Conservation (phyloP, 92 coral and sea anemone species). For the Porites divaricata region DNA sequence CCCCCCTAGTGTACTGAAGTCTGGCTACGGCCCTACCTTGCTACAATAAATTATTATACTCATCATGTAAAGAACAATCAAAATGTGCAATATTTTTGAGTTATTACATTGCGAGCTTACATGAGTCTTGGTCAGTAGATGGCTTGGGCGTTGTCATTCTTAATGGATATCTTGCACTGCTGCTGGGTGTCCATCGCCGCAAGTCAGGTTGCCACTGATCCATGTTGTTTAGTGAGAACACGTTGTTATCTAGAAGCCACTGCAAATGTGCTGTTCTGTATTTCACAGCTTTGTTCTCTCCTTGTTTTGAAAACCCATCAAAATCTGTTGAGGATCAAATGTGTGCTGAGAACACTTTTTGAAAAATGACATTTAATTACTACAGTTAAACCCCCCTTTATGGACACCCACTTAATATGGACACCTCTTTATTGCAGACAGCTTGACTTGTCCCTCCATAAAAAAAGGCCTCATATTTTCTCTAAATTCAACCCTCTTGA, state of each 20-base stretch:
- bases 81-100: no score
- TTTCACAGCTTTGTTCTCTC: slow-evolving; percentile 73
- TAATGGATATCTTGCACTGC: slow-evolving; percentile 84
- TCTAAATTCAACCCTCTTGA: no score
- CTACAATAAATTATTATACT: no score
- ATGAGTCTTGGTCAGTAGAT: slow-evolving; percentile 74
- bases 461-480: no score
- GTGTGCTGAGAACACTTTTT: neutral
- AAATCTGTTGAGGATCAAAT: slow-evolving; percentile 46
- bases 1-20: no score
- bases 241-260: slow-evolving; percentile 81
- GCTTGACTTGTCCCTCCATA: no score
- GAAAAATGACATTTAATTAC: no score
- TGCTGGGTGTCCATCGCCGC: slow-evolving; percentile 68
- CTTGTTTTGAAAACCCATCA: slow-evolving; percentile 63
- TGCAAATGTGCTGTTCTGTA: slow-evolving; percentile 83
- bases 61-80: no score
- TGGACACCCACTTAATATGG: no score
- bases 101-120: slow-evolving; percentile 21
- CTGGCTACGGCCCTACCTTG: no score
- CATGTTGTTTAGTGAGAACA: slow-evolving; percentile 48
- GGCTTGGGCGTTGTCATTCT: slow-evolving; percentile 52
- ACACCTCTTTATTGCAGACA: no score
- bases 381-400: no score
- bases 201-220: slow-evolving; percentile 63